Evolutionary conservation across 2,888 invertebrate genomes (phyloP).

Genomic region (Oscheius sp.): DNA sequence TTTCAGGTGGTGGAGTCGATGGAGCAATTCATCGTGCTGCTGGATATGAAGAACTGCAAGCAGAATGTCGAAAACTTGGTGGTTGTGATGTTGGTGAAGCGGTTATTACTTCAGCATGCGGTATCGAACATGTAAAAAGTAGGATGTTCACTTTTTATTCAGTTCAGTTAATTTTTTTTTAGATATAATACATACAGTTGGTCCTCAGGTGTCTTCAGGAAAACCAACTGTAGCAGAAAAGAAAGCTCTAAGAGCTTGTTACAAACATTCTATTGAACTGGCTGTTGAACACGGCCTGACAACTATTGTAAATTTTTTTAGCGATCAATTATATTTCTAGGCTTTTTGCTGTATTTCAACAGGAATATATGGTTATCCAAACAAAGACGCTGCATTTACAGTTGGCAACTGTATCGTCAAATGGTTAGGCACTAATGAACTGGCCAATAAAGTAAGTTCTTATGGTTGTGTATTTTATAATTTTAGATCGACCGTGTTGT

Average conservation of each 20-base stretch:
- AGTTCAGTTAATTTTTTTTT: slow-evolving; percentile 69
- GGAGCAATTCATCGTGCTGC: slow-evolving; percentile 88
- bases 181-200: slow-evolving; percentile 91
- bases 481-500: slow-evolving; percentile 46
- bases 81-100: slow-evolving; percentile 86
- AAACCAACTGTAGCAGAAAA: slow-evolving; percentile 75
- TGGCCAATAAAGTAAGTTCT: neutral
- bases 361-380: slow-evolving; percentile 89
- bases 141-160: slow-evolving; percentile 70
- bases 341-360: slow-evolving; percentile 90
- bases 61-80: slow-evolving; percentile 77
- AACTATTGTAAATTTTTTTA: slow-evolving; percentile 75
- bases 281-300: slow-evolving; percentile 73
- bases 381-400: slow-evolving; percentile 78
- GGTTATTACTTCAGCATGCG: slow-evolving; percentile 84
- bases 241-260: slow-evolving; percentile 78
- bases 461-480: neutral
- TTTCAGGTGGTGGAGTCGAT: slow-evolving; percentile 77
- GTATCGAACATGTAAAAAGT: slow-evolving; percentile 80
- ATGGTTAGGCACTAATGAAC: neutral
- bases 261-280: slow-evolving; percentile 78
- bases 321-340: slow-evolving; percentile 65
- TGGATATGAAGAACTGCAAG: slow-evolving; percentile 76
- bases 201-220: slow-evolving; percentile 77
- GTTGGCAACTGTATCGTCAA: slow-evolving; percentile 36